These are phyloP conservation scores for Ooceraea biroi DNA, from an alignment of 1,140 invertebrate genomes.

Conservation along the genomic window DNA sequence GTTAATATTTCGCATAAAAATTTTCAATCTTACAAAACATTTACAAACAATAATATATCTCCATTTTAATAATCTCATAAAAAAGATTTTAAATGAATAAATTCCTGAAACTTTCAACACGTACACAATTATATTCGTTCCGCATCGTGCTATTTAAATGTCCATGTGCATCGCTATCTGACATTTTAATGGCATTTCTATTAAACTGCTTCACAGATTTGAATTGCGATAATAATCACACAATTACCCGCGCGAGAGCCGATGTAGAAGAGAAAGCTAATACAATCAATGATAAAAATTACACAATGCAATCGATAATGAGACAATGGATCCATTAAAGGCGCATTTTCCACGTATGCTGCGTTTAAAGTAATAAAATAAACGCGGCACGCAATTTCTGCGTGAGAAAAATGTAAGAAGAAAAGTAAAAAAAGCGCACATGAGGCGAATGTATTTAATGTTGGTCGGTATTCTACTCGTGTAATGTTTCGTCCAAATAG, in stretches of 20 bases:
- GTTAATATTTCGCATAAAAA: slow-evolving; percentile 3
- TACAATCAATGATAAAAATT: not conserved
- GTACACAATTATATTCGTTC: not conserved
- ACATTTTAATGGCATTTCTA: not conserved
- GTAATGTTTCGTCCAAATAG: not conserved
- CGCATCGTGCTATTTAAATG: not conserved
- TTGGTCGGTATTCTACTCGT: not conserved
- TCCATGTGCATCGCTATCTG: not conserved
- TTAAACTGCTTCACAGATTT: not conserved
- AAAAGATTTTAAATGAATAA: not conserved
- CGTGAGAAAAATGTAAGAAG: slow-evolving; percentile 10
- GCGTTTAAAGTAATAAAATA: not conserved
- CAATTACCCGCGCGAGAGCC: slow-evolving; percentile 19
- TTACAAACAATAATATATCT: too few species aligned
- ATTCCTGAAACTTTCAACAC: not conserved
- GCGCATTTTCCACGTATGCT: not conserved
- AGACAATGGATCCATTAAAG: slow-evolving; percentile 15
- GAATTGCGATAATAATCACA: not conserved
- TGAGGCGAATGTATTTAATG: too few species aligned
- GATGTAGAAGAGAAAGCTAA: not conserved
- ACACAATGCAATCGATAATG: too few species aligned
- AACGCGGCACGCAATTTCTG: not conserved
- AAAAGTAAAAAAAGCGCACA: not conserved
- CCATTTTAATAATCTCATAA: too few species aligned
- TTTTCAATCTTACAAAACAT: not conserved